phyloP scores from a whole-genome alignment of 1,140 invertebrate genomes.

The Hermatobates lingyangjiaoensis region DNA sequence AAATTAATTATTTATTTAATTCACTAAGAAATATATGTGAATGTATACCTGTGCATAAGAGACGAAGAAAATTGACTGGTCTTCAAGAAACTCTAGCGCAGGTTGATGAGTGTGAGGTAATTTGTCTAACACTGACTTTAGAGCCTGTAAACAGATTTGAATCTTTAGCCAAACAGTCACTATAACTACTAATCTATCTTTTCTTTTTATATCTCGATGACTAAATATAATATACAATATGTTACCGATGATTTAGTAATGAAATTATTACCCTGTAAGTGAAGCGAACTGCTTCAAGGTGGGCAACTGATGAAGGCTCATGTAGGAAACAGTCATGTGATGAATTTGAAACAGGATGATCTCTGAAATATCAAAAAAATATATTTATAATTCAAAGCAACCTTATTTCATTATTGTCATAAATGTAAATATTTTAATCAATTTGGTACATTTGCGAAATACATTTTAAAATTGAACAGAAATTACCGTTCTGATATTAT shows the following conservation, averaged over 20 bases:
- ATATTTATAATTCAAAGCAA: too few relatives aligned
- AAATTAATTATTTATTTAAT: background rate
- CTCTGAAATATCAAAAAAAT: too few relatives aligned
- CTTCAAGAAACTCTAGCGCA: slow-evolving; percentile 25
- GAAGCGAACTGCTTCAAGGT: slow-evolving; percentile 4
- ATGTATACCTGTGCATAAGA: slow-evolving; percentile 27
- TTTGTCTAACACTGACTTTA: slow-evolving; percentile 14
- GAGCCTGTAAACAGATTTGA: slow-evolving; percentile 18
- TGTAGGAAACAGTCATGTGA: slow-evolving; percentile 14
- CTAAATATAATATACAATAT: background rate
- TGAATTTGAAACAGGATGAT: slow-evolving; percentile 13
- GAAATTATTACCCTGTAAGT: slow-evolving; percentile 5
- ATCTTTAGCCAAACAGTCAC: background rate
- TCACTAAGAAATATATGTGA: background rate
- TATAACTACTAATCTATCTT: background rate
- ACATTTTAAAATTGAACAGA: too few relatives aligned
- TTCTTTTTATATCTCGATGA: background rate
- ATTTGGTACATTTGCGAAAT: too few relatives aligned
- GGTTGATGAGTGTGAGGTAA: slow-evolving; percentile 25
- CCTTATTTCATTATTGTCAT: too few relatives aligned
- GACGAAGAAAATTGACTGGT: slow-evolving; percentile 26
- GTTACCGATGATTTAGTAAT: background rate
- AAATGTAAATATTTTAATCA: too few relatives aligned
- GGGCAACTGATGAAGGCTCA: slow-evolving; percentile 5
- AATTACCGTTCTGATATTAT: too few relatives aligned